Evolutionary conservation across 2,888 invertebrate species (phyloP), one percentile per base, ranked within the genome.

Genomic region (Diaphora mendica): DNA sequence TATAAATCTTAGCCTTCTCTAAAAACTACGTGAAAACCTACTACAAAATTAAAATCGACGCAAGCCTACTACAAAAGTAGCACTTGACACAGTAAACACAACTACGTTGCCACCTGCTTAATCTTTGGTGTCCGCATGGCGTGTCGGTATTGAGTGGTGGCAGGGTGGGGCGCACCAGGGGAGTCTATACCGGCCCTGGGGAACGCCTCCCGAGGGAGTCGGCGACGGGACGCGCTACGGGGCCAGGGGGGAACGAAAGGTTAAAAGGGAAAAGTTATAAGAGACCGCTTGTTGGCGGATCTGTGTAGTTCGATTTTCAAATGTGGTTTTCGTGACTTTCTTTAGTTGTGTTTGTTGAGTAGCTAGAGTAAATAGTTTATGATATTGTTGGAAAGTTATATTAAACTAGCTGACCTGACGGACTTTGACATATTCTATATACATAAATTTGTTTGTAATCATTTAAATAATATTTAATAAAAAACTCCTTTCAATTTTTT

Each of bases 231-330:
- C 86, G 82, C 83, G 86, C 82, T 79, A 86, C 85, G 80, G 85
- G 85, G 81, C 79, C 78, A 79, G 84, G 85, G 88, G 87, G 88
- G 90, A 91, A 89, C 91, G 93, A 94, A 95, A 95, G 95, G 95
- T 95, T 95, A 95, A 95, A 95, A 95, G 95, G 95, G 94, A 95
- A 95, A 95, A 95, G 95, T 95, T 95, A 95, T 94, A 95, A 95
- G 94, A 93, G 95, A 94, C 94, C 94, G 94, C 94, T 94, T 93
- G 95, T 94, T 94, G 94, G 93, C 91, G 91, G 92, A 89, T 89
- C 96, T 91, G 91, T 91, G 92, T 91, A 90, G 90, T 91, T 92
- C 93, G 93, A 92, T 93, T 92, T 91, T 89, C 90, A 89, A 91
- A 91, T 92, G 90, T 89, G 89, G 87, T 90, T 90, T 91, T 76